These are phyloP conservation scores for sheep (Ovis aries) DNA, from an alignment of 2,113 vertebrate species.

Conservation along the genomic window ARS-UI_Ramb_v3.0 NC_056057.1:44250501-44251000, in stretches of 20 bases:
- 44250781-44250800: neutral
- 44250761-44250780: neutral
- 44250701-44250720: neutral
- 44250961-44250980: neutral
- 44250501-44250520: neutral
- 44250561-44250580: neutral
- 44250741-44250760: neutral
- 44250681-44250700: neutral
- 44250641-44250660: neutral
- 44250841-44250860: neutral
- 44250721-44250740: neutral
- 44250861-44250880: neutral
- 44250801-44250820: constrained; percentile 3
- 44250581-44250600: neutral
- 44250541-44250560: neutral
- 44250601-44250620: neutral
- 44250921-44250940: neutral
- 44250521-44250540: neutral
- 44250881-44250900: neutral
- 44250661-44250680: neutral
- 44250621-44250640: neutral
- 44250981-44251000: neutral
- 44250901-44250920: neutral
- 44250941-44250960: neutral
- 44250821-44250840: neutral